Conservation (phyloP, 1,140 invertebrate genomes). For the Acromyrmex charruanus region DNA sequence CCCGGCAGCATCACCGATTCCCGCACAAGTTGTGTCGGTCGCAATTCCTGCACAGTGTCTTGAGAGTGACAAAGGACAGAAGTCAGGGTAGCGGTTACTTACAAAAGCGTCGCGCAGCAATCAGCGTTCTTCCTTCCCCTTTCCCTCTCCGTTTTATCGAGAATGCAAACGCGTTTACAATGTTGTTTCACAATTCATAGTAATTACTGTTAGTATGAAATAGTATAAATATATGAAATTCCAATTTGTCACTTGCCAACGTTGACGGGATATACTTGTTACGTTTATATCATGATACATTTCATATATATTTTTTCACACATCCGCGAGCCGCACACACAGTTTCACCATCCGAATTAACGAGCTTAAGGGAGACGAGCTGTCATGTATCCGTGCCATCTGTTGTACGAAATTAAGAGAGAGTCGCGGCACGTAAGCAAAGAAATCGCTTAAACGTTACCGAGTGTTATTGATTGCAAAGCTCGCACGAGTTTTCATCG, state of each 20-base stretch:
- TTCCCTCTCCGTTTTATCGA: conserved; percentile 27
- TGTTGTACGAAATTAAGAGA: conserved; percentile 32
- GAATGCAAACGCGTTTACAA: conserved; percentile 25
- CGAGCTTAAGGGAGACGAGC: conserved; percentile 41
- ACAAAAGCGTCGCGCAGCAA: conserved; percentile 35
- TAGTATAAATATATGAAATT: conserved; percentile 19
- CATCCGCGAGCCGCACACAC: conserved; percentile 14
- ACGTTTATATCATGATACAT: conserved; percentile 21
- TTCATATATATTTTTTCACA: conserved; percentile 32
- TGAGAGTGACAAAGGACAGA: conserved; percentile 74
- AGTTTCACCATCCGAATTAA: conserved; percentile 18
- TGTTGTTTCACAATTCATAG: conserved; percentile 44
- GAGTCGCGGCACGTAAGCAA: conserved; percentile 3
- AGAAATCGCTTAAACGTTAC: conserved; percentile 26
- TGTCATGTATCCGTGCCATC: conserved; percentile 53
- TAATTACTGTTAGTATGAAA: conserved; percentile 17
- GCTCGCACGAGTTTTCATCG: conserved; percentile 13
- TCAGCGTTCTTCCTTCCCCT: conserved; percentile 66
- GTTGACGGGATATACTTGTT: conserved; percentile 36
- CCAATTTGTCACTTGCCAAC: conserved; percentile 46
- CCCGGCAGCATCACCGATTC: conserved; percentile 85
- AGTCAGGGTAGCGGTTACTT: conserved; percentile 47
- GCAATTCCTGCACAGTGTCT: conserved; percentile 87
- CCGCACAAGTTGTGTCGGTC: conserved; percentile 85
- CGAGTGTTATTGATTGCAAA: conserved; percentile 18